Percentiles rank a stretch among this genome's conserved stretches.
Conservation (phyloP, 2,797 vertebrate genomes). For the Danio jaintianensis region DNA sequence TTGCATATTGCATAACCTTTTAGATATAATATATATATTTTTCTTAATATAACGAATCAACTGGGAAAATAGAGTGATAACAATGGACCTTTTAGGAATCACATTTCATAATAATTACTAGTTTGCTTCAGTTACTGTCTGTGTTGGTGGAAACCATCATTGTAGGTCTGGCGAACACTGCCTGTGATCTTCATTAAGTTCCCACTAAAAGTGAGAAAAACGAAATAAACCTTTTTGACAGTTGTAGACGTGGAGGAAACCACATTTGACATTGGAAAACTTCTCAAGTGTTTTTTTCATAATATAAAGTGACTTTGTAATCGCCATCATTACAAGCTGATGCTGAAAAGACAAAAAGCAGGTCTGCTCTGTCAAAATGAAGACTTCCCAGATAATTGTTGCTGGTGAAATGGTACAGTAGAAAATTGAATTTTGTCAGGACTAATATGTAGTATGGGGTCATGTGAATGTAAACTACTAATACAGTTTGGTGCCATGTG, state of each 20-base stretch:
- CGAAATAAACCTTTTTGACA: not conserved
- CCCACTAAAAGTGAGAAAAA: not conserved
- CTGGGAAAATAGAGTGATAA: too few species aligned
- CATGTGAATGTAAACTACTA: too few species aligned
- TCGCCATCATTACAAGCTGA: constrained; percentile 10
- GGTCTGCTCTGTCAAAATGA: constrained; percentile 7
- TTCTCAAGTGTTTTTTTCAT: constrained; percentile 9
- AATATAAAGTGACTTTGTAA: constrained; percentile 27
- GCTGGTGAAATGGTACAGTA: not conserved
- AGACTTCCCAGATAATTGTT: not conserved
- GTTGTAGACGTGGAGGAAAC: constrained; percentile 1
- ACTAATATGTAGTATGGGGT: not conserved
- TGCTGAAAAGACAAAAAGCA: constrained; percentile 11
- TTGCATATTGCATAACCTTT: too few species aligned
- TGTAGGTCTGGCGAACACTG: not conserved
- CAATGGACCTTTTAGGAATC: constrained; percentile 9
- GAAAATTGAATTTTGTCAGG: not conserved
- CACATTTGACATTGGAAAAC: not conserved
- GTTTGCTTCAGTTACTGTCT: not conserved
- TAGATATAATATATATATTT: too few species aligned
- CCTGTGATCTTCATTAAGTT: constrained; percentile 28
- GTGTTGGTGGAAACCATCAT: not conserved
- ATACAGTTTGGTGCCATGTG: not conserved
- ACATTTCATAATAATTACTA: constrained; percentile 14
- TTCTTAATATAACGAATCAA: too few species aligned